Evolutionary conservation across 2,113 vertebrate species (phyloP).

Genomic region (Bufo gargarizans): DNA sequence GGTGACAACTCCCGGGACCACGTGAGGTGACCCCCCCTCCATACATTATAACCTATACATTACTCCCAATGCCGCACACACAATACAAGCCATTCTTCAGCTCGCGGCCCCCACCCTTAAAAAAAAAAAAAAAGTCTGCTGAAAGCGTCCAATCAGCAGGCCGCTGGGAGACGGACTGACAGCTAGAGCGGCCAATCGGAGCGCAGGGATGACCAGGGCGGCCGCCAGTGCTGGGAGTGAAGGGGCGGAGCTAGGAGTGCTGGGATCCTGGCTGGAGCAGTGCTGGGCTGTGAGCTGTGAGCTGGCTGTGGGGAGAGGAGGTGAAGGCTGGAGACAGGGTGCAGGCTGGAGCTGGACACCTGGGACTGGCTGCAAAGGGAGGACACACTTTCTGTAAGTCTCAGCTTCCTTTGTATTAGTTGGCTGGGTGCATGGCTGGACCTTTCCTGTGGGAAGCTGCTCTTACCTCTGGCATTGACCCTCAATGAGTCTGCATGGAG

Average conservation of each 20-base stretch:
- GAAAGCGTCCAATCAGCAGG: not conserved
- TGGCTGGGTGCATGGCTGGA: not conserved
- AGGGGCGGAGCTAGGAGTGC: not conserved
- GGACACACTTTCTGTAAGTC: conserved; percentile 49
- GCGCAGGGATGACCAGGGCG: too few species aligned
- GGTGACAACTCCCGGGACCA: too few species aligned
- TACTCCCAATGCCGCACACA: not conserved
- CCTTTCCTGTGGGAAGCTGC: not conserved
- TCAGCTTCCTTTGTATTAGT: not conserved
- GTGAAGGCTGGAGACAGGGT: not conserved
- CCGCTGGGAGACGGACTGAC: not conserved
- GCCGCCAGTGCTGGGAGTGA: not conserved
- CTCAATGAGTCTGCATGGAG: not conserved
- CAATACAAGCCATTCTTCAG: not conserved
- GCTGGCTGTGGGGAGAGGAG: conserved; percentile 37
- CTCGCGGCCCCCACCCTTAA: conserved; percentile 12
- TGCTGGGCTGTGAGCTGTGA: conserved; percentile 29
- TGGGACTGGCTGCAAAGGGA: not conserved
- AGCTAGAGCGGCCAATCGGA: not conserved
- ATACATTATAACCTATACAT: not conserved
- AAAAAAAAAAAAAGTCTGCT: not conserved
- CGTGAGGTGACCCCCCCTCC: not conserved
- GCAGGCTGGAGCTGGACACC: conserved; percentile 30
- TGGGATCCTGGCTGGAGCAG: conserved; percentile 31
- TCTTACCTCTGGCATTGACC: not conserved